Base-by-base conservation (phyloP, 1,140 invertebrate genomes). In the Atopsyche davidsoni region DNA sequence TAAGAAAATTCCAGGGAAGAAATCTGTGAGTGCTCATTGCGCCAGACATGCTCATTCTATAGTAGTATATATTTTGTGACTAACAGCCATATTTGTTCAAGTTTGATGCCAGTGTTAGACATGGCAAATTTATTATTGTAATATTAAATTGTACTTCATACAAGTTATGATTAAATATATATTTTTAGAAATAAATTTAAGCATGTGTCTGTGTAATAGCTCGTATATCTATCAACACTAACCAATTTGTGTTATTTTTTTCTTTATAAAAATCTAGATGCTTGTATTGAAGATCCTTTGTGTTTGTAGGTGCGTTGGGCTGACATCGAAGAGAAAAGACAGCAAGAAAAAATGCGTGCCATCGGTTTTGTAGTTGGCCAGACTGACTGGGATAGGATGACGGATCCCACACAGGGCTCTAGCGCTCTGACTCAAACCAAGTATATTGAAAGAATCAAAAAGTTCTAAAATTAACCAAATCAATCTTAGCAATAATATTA, bases 291-390 rank as follows among this genome's bases (percentile, higher is more conserved):
- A n/a, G n/a, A n/a, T n/a, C n/a, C n/a, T n/a, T n/a, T 36, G 6
- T 46, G 48, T 54, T 65, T 69, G 55, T 66, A 96, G 92, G 92
- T 97, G 53, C 82, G 92, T 48, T 97, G 93, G 93, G 93, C 93
- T n/a, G 93, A 97, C 73, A 78, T 97, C 59, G 93, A 96, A 76
- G 92, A 96, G 70, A 79, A 84, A 60, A 87, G 86, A 58, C 70
- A 87, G 58, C 92, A 95, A 70, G 84, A 90, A 62, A 89, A 91
- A 70, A 87, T 92, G 79, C 81, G 91, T 18, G 89, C 89, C 10
- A 85, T 96, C 40, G 93, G 93, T 11, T 97, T 97, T 71, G 90
- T 96, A 24, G 89, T 97, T 34, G 93, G 93, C 2, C 90, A 94
- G 58, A 93, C 90, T 0, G 87, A 96, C 67, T 97, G 93, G 93